phyloP scores from a whole-genome alignment of 2,888 invertebrate species.

The Ceraclea dissimilis region DNA sequence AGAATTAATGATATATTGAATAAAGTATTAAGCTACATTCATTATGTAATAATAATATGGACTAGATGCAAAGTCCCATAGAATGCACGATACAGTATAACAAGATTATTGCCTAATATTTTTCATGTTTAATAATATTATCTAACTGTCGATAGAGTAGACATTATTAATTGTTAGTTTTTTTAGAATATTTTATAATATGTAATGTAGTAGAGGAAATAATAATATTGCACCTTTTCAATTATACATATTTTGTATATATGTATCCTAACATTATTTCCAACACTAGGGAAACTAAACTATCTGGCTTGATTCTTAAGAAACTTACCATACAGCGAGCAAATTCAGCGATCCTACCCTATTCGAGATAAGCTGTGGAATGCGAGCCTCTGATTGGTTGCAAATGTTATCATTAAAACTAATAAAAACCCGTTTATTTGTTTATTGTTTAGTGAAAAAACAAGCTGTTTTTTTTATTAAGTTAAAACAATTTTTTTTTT shows the following conservation, averaged over 20 bases:
- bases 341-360: too few relatives aligned
- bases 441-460: too few relatives aligned
- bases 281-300: too few relatives aligned
- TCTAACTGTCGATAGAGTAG: slow-evolving; percentile 23
- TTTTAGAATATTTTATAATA: slow-evolving; percentile 24
- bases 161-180: slow-evolving; percentile 20
- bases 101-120: slow-evolving; percentile 13
- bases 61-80: background rate
- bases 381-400: too few relatives aligned
- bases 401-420: too few relatives aligned
- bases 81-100: slow-evolving; percentile 2
- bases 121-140: slow-evolving; percentile 12
- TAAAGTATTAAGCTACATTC: background rate
- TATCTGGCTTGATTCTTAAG: too few relatives aligned
- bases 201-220: slow-evolving; percentile 9
- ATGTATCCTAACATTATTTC: background rate
- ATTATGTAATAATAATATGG: background rate
- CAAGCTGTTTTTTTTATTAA: too few relatives aligned
- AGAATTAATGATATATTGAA: background rate
- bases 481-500: too few relatives aligned
- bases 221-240: slow-evolving; percentile 3
- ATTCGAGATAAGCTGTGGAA: too few relatives aligned
- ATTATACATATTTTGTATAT: slow-evolving; percentile 3
- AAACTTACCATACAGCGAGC: too few relatives aligned
- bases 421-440: too few relatives aligned